phyloP scores from a whole-genome alignment of 53 echinoderm and acorn worm species.

The Pentamera pediparva region DNA sequence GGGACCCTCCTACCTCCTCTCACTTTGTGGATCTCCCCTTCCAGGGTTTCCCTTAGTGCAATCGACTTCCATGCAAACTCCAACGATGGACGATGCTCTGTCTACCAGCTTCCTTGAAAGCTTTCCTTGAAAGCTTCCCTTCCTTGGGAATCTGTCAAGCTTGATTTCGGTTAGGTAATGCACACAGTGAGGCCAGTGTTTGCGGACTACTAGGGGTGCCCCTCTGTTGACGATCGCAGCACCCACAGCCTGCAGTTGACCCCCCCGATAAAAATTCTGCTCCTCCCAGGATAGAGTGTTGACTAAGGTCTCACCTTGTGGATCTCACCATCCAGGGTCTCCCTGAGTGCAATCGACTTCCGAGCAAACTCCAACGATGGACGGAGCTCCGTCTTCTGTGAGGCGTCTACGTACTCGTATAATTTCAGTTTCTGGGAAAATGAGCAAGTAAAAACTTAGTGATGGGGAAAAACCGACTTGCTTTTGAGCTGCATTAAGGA shows the following conservation, averaged over 20 bases:
- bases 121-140: too few relatives aligned
- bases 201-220: too few relatives aligned
- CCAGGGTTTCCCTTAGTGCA: slow-evolving; percentile 71
- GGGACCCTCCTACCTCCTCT: too few relatives aligned
- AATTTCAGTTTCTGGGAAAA: slow-evolving; percentile 81
- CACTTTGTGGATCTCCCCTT: slow-evolving; percentile 86
- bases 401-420: slow-evolving; percentile 79
- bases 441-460: background rate
- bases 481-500: too few relatives aligned
- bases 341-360: slow-evolving; percentile 82
- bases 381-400: slow-evolving; percentile 61
- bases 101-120: background rate
- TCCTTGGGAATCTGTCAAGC: too few relatives aligned
- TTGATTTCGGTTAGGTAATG: too few relatives aligned
- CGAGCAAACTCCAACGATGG: slow-evolving; percentile 70
- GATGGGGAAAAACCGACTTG: background rate
- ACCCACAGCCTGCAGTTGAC: too few relatives aligned
- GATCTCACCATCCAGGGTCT: slow-evolving; percentile 67
- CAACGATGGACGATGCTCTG: slow-evolving; percentile 25
- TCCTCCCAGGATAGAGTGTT: too few relatives aligned
- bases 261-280: too few relatives aligned
- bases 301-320: slow-evolving; percentile 83
- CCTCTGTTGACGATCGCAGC: too few relatives aligned
- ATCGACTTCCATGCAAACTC: slow-evolving; percentile 81
- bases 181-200: too few relatives aligned